These are phyloP conservation scores for Plecturocebus donacophilus DNA, from an alignment of 2,113 vertebrate species.

Conservation along the genomic window DNA sequence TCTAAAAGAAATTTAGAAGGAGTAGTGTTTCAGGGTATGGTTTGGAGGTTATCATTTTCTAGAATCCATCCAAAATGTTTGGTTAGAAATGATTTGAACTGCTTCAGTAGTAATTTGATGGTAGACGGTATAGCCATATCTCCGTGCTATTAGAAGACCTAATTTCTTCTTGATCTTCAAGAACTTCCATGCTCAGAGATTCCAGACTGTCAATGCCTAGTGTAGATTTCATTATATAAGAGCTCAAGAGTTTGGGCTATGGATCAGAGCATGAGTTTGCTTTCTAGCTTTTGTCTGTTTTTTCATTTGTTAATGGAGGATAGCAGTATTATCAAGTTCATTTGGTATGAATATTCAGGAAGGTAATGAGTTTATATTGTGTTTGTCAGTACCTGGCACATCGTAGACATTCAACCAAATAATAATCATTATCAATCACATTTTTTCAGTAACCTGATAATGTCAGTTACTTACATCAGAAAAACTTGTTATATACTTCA, in stretches of 20 bases:
- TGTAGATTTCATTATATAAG: neutral
- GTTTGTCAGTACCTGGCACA: neutral
- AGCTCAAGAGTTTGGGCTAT: neutral
- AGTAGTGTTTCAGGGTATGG: conserved; percentile 64
- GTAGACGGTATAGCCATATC: conserved; percentile 38
- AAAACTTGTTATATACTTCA: neutral
- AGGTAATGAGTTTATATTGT: neutral
- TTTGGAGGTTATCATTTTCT: conserved; percentile 75
- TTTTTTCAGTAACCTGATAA: conserved; percentile 33
- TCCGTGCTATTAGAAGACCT: conserved; percentile 48
- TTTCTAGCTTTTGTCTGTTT: neutral
- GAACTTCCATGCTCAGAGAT: conserved; percentile 19
- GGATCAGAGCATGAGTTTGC: neutral
- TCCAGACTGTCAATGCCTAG: neutral
- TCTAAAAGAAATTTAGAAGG: conserved; percentile 38
- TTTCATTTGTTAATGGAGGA: neutral
- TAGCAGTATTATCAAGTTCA: neutral
- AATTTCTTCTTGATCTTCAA: conserved; percentile 47
- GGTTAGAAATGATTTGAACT: conserved; percentile 76
- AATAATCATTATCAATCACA: neutral
- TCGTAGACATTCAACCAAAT: neutral
- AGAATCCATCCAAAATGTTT: conserved; percentile 68
- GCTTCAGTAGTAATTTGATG: conserved; percentile 67
- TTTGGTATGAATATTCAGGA: neutral
- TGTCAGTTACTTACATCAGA: conserved; percentile 14